Conservation (phyloP, 2,113 vertebrate genomes). For the Sialia sialis region DNA sequence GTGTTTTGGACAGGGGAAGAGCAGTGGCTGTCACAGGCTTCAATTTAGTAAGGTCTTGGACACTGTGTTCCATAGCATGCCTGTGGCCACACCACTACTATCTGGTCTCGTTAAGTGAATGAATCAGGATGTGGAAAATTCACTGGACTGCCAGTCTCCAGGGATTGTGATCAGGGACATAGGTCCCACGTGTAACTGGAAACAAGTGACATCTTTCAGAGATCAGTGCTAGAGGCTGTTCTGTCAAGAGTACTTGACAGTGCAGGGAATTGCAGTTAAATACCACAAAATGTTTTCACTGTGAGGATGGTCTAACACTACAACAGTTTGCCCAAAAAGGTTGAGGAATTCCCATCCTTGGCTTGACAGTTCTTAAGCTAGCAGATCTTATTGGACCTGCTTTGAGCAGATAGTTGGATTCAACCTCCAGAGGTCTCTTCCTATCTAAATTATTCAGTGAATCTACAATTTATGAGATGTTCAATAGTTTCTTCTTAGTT, state of each 20-base stretch:
- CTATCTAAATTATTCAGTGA: neutral
- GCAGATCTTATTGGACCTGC: accelerated
- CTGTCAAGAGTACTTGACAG: neutral
- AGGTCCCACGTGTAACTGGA: neutral
- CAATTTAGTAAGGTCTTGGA: neutral
- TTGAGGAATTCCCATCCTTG: neutral
- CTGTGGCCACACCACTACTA: neutral
- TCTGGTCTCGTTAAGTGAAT: neutral
- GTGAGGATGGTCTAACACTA: neutral
- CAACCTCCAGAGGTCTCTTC: neutral
- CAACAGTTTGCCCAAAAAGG: accelerated
- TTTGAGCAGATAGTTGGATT: neutral
- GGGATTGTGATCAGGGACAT: neutral
- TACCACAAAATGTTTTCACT: neutral
- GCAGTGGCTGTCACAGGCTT: neutral
- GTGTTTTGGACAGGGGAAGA: neutral
- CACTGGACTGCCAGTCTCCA: neutral
- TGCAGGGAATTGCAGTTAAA: neutral
- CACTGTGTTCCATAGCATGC: neutral
- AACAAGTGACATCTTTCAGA: neutral
- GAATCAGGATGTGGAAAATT: neutral
- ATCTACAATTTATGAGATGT: neutral
- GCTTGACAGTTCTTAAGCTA: accelerated
- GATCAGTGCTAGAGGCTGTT: accelerated
- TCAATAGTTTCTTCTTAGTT: neutral